Evolutionary conservation across 2,113 vertebrate species (phyloP).

Genomic region (Bufo bufo): DNA sequence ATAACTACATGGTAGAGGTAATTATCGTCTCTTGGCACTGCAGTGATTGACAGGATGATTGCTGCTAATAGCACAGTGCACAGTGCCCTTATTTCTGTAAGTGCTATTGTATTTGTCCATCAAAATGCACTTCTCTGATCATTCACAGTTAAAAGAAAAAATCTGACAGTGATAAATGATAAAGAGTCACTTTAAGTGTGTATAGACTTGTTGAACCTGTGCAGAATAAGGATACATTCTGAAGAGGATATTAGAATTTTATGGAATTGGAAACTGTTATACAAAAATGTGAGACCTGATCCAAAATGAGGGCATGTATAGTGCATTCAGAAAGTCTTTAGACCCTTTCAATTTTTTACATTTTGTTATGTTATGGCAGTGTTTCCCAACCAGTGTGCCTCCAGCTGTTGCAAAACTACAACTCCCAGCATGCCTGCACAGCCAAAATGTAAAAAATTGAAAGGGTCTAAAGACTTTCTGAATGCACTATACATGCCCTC

Average conservation of each 20-base stretch:
- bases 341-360: no score
- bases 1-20: neutral
- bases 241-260: no score
- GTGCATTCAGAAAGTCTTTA: no score
- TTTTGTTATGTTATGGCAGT: no score
- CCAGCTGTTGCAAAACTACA: no score
- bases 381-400: no score
- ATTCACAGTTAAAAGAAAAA: neutral
- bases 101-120: slow-evolving; percentile 1
- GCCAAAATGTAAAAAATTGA: no score
- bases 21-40: neutral
- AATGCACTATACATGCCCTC: no score
- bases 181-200: neutral
- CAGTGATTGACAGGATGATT: neutral
- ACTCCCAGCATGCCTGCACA: no score
- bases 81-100: neutral
- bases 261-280: neutral
- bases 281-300: neutral
- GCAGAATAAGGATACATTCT: neutral
- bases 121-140: neutral
- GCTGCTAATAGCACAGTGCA: neutral
- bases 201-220: neutral
- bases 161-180: neutral
- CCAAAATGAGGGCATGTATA: no score
- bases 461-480: no score